Percentiles rank a stretch among this genome's conserved stretches.
Conservation (phyloP, 1,140 invertebrate species). For the Tigriopus japonicus region DNA sequence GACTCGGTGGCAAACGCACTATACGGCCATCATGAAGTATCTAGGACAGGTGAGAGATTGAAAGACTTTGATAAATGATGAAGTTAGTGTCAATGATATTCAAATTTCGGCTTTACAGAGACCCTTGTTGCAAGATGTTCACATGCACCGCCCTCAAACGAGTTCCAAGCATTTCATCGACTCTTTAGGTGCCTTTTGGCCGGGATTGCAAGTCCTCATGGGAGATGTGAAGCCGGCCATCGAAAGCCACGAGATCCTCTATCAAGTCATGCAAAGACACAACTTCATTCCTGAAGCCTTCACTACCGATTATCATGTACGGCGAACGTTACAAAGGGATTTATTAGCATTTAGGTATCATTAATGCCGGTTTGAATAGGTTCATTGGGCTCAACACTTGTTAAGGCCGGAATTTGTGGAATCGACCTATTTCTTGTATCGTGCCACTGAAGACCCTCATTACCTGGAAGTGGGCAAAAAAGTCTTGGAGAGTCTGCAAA, state of each 20-base stretch:
- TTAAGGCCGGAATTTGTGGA: constrained; percentile 92
- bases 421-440: constrained; percentile 90
- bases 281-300: constrained; percentile 97
- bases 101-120: constrained; percentile 44
- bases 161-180: constrained; percentile 95
- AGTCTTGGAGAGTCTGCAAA: constrained; percentile 74
- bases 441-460: constrained; percentile 82
- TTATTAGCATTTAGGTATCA: too few species aligned
- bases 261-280: constrained; percentile 82
- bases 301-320: constrained; percentile 64
- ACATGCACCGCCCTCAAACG: constrained; percentile 91
- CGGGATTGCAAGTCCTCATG: constrained; percentile 65
- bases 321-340: constrained; percentile 26
- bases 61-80: constrained; percentile 8
- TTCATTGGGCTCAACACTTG: constrained; percentile 95
- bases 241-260: constrained; percentile 90
- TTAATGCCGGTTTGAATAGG: constrained; percentile 22
- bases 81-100: background rate
- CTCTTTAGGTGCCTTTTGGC: constrained; percentile 90
- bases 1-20: constrained; percentile 40
- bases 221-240: constrained; percentile 91
- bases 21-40: constrained; percentile 96
- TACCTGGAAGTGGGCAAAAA: constrained; percentile 82
- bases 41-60: constrained; percentile 28
- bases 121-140: constrained; percentile 87